A percentile compares a stretch with the other conserved stretches of the same genome.
phyloP scores from a whole-genome alignment of 2,797 vertebrate genomes.

The Cyclopterus lumpus region DNA sequence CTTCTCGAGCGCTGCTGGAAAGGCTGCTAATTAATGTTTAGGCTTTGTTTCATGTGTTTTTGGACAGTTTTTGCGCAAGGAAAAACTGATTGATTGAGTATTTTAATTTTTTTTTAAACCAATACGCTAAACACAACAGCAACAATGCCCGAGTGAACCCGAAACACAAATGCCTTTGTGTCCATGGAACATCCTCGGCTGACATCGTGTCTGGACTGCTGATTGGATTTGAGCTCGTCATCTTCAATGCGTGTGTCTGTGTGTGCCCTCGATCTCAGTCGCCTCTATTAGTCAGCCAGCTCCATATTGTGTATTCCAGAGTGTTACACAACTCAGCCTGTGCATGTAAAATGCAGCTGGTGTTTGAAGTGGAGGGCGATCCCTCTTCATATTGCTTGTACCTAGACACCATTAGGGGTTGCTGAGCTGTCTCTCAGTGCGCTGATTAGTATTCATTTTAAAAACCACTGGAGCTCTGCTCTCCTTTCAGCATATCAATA shows the following conservation, averaged over 20 bases:
- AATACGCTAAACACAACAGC: background rate
- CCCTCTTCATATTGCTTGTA: constrained; percentile 61
- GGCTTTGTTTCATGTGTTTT: constrained; percentile 30
- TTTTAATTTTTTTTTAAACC: background rate
- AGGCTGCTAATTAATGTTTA: constrained; percentile 58
- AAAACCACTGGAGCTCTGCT: constrained; percentile 48
- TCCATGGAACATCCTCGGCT: constrained; percentile 7
- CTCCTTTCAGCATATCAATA: constrained; percentile 65
- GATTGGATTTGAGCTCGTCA: constrained; percentile 46
- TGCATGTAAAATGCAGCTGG: constrained; percentile 63
- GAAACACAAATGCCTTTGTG: constrained; percentile 7
- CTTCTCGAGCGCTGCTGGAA: constrained; percentile 54
- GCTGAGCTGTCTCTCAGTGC: constrained; percentile 63
- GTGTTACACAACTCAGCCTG: constrained; percentile 52
- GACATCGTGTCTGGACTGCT: constrained; percentile 8
- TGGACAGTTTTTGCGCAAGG: constrained; percentile 24
- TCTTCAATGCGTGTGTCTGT: constrained; percentile 3
- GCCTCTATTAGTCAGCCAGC: constrained; percentile 28
- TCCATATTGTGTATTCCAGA: constrained; percentile 47
- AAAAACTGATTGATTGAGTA: background rate
- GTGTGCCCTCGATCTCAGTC: background rate
- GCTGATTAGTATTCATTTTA: constrained; percentile 72
- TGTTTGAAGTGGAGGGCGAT: constrained; percentile 59
- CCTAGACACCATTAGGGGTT: constrained; percentile 57
- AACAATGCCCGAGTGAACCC: background rate